These are phyloP conservation scores for Takifugu bimaculatus DNA, from an alignment of 2,113 vertebrate genomes.

Conservation along the genomic window DNA sequence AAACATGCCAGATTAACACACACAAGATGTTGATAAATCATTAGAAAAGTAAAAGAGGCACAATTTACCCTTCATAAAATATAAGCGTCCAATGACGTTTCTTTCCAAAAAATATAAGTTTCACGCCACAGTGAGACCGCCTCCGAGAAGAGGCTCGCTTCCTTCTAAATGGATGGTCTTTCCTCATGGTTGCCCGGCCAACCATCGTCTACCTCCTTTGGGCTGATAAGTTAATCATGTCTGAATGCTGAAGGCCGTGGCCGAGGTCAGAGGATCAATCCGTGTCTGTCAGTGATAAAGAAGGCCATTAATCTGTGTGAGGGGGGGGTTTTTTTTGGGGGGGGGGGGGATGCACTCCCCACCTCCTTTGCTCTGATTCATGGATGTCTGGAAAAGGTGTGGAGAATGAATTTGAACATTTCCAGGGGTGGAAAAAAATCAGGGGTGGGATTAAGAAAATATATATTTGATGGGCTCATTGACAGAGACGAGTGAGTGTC, in stretches of 20 bases:
- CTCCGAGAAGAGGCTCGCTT: constrained; percentile 7
- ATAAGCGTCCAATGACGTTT: background rate
- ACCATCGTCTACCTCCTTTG: constrained; percentile 4
- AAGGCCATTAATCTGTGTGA: constrained; percentile 25
- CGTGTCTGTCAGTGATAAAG: constrained; percentile 40
- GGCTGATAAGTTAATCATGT: constrained; percentile 32
- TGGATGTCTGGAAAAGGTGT: background rate
- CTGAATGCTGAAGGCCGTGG: constrained; percentile 25
- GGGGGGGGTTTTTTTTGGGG: background rate
- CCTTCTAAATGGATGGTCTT: constrained; percentile 15
- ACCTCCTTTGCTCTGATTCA: background rate
- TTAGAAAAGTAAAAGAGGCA: background rate
- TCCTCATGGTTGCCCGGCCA: constrained; percentile 1
- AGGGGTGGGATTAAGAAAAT: background rate
- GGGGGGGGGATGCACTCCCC: no score
- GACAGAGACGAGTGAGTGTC: background rate
- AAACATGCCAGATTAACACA: background rate
- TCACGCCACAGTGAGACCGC: background rate
- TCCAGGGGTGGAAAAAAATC: background rate
- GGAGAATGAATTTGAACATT: background rate
- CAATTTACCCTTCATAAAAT: background rate
- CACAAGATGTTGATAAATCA: background rate
- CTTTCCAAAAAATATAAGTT: background rate
- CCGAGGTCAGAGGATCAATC: constrained; percentile 30
- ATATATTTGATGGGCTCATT: no score